Conservation (phyloP, 2,113 vertebrate genomes). For the Panthera leo region DNA sequence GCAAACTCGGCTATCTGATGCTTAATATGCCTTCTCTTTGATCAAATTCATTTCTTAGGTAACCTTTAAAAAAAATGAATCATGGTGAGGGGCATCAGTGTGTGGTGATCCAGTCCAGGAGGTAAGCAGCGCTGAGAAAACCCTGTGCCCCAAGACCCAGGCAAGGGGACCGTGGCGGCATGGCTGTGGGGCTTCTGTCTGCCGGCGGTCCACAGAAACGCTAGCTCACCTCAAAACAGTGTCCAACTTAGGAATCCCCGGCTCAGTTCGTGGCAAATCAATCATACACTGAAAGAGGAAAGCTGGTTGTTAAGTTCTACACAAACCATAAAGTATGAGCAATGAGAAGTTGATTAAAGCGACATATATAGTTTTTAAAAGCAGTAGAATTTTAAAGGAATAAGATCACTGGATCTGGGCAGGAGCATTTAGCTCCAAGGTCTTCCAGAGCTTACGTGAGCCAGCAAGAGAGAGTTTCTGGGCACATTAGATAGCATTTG, state of each 20-base stretch:
- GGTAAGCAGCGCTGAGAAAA: not conserved
- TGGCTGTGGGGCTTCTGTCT: rapidly evolving
- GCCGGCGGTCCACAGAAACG: not conserved
- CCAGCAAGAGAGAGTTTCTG: not conserved
- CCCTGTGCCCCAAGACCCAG: rapidly evolving
- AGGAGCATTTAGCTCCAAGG: not conserved
- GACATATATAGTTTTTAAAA: not conserved
- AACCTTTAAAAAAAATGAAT: not conserved
- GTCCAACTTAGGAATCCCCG: not conserved
- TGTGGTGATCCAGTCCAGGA: not conserved
- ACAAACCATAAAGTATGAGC: not conserved
- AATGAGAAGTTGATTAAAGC: not conserved
- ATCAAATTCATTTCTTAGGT: not conserved
- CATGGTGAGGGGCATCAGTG: no score
- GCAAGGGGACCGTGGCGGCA: not conserved
- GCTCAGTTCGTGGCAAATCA: not conserved
- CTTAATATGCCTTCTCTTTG: not conserved
- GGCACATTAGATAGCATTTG: not conserved
- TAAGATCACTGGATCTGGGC: not conserved
- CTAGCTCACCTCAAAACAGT: not conserved
- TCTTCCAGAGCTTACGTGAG: not conserved
- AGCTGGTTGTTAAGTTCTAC: not conserved
- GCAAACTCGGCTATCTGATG: not conserved
- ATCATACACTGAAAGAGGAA: not conserved
- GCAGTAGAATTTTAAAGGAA: not conserved